Conservation (phyloP, 2,797 vertebrate genomes). For the Darevskia mixta region DNA sequence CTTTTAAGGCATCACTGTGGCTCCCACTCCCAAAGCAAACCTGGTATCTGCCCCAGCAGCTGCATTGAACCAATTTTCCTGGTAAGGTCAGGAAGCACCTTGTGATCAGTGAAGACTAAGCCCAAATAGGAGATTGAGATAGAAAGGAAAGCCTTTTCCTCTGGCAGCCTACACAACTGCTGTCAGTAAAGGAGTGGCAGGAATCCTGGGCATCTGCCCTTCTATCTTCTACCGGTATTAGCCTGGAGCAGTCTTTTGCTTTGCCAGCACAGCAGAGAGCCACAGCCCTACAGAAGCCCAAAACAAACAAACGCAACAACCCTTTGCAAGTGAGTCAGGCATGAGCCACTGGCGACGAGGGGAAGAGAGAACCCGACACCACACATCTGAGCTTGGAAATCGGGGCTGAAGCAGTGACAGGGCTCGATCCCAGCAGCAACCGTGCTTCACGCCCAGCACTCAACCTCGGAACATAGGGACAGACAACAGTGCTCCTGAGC, state of each 20-base stretch:
- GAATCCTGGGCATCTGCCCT: background rate
- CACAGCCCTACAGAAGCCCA: constrained; percentile 44
- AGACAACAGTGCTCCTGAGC: background rate
- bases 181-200: background rate
- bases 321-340: background rate
- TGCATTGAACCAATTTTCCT: constrained; percentile 54
- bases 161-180: background rate
- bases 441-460: background rate
- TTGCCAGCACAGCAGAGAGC: constrained; percentile 35
- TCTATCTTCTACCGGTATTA: background rate
- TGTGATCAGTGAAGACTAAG: background rate
- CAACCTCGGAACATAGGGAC: background rate
- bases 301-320: background rate
- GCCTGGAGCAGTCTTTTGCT: background rate
- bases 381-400: background rate
- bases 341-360: background rate
- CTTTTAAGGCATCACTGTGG: background rate
- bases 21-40: background rate
- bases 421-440: background rate
- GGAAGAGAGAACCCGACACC: background rate
- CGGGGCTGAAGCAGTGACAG: background rate
- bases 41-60: constrained; percentile 50
- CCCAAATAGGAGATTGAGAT: background rate
- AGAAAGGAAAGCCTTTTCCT: background rate
- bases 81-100: background rate